Evolutionary conservation across 2,888 invertebrate species (phyloP), one percentile per base, ranked within the genome.

Genomic region (Pyralis farinalis): DNA sequence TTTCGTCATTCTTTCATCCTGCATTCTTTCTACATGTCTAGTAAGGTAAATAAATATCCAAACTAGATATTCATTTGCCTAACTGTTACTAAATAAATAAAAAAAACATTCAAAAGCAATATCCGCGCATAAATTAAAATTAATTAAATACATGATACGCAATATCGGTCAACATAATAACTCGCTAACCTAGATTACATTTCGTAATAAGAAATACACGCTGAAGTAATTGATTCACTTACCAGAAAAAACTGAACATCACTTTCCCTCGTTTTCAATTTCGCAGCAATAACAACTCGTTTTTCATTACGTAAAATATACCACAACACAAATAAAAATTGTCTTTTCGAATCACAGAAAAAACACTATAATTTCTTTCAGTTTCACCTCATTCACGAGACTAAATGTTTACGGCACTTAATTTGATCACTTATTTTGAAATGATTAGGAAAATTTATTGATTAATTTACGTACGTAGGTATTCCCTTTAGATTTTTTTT

Each of bases 241-340:
- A 62, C 61, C 61, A 58, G 29, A n/a, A 44, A 40, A 47, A 51
- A 44, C 43, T 50, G 52, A 12, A 29, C 46, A 52, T 46, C 40
- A 43, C 46, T 57, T 54, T 54, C 48, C 33, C 42, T 32, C 21
- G 37, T 7, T 22, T 37, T 37, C 39, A 10, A 29, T 9, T 30
- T 25, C 34, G 39, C 33, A 42, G 32, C 38, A 34, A 37, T 30
- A 37, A 32, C n/a, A 37, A 28, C 39, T 37, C 12, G 22, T 38
- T 12, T 7, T 46, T 29, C 51, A 59, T 58, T 60, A 58, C 57
- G 58, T 58, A 61, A n/a, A 59, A 55, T 44, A 40, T n/a, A 39
- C 30, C 33, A 44, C 11, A 25, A 3, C 11, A 22, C 10, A 1
- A 20, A 9, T 9, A 37, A 5, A 21, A 12, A 31, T 16, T 32